Base-by-base conservation (phyloP, 92 coral and sea anemone species). In the Zoanthus sansibaricus region DNA sequence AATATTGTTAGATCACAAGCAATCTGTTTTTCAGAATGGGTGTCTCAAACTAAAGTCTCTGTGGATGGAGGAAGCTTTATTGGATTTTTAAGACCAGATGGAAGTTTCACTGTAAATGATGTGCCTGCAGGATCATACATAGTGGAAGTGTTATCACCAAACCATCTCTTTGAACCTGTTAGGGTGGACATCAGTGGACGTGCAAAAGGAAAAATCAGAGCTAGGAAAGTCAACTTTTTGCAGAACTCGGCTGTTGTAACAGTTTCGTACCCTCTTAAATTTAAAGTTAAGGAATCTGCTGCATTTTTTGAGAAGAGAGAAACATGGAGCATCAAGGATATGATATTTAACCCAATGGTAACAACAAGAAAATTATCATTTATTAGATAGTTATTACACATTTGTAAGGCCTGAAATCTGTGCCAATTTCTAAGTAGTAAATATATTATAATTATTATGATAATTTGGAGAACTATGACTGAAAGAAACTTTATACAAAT, bases 181-280 rank as follows among this genome's bases (percentile, higher is more conserved):
- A 94, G 99, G 79, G 99, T 97, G 47, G 99, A 97, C 54, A 95
- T 97, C 76, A 97, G 97, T 82, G 99, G 96, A 37, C 90, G 98
- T 69, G 96, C 98, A 54, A 92, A 94, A 88, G 98, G 99, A 42
- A 97, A 97, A 87, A 97, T 94, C 10, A 89, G 99, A 77, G 99
- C 99, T 54, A 91, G 99, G 66, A 95, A 91, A 86, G 99, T 97
- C 32, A 97, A 97, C 87, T 97, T 97, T 89, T 94, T 97, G 75
- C 99, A 97, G 91, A 97, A 97, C 77, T 97, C 99, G 30, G 99
- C 98, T 33, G 99, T 97, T 17, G 94, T 92, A n/a, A 96, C 98
- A 6, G 94, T 92, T 74, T 88, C 98, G 0, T 97, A 97, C 86
- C 99, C 99, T 45, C 92, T 97, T 77, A 97, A 86, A 87, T 97